Conservation (phyloP, 2,113 vertebrate genomes). For the Microcebus murinus region DNA sequence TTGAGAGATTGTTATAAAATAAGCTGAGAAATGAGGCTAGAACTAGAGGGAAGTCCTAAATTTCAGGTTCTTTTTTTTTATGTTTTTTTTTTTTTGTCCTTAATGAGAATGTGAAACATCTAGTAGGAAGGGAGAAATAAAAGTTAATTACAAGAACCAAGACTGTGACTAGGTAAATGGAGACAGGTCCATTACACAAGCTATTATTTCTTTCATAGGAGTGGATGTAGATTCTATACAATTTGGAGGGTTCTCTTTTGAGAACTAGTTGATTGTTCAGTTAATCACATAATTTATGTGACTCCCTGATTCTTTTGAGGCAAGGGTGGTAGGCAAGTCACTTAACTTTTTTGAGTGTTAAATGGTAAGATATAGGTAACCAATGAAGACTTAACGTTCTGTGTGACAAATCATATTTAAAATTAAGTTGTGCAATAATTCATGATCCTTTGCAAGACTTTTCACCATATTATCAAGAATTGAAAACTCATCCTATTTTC, state of each 20-base stretch:
- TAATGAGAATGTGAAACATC: neutral
- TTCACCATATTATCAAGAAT: neutral
- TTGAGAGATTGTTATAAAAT: neutral
- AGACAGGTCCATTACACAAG: neutral
- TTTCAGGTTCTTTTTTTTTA: neutral
- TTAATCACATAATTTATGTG: neutral
- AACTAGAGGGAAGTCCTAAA: neutral
- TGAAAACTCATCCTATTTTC: neutral
- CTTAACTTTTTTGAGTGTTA: neutral
- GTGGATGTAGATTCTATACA: neutral
- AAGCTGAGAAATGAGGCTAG: neutral
- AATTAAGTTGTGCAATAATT: neutral
- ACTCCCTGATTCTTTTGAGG: neutral
- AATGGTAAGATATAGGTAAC: neutral
- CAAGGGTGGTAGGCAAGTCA: neutral
- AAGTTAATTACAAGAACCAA: neutral
- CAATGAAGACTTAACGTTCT: neutral
- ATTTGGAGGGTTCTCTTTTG: neutral
- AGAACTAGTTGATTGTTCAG: neutral
- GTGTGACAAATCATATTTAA: conserved; percentile 2
- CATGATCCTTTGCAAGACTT: neutral
- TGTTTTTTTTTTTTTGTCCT: neutral
- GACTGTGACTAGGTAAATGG: neutral
- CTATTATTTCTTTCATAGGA: neutral
- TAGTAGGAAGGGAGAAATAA: neutral